phyloP scores from a whole-genome alignment of 2,888 invertebrate genomes.

The Aspidapion aeneum region DNA sequence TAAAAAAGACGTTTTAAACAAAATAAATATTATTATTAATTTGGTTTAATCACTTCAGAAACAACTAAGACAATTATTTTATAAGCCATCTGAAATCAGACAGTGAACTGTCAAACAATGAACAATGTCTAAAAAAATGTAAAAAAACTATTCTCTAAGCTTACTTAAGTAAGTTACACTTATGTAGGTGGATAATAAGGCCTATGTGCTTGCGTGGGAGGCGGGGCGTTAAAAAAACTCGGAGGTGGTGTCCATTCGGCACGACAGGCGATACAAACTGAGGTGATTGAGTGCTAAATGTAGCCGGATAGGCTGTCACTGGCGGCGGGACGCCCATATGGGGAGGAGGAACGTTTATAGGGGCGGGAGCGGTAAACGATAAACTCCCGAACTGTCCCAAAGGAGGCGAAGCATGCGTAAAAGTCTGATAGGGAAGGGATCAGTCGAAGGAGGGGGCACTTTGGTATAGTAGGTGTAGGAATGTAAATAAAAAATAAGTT shows the following conservation, averaged over 20 bases:
- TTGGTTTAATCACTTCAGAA: too few species aligned
- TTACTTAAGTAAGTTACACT: too few species aligned
- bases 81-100: too few species aligned
- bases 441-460: conserved; percentile 39
- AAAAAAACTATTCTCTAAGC: too few species aligned
- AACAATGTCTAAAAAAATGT: too few species aligned
- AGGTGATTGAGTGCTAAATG: conserved; percentile 36
- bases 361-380: conserved; percentile 22
- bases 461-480: too few species aligned
- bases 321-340: conserved; percentile 48
- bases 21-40: too few species aligned
- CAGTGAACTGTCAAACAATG: too few species aligned
- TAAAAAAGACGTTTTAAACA: too few species aligned
- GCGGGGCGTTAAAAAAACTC: conserved; percentile 42
- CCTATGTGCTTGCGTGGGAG: conserved; percentile 32
- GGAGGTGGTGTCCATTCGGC: conserved; percentile 44
- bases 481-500: too few species aligned
- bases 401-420: conserved; percentile 38
- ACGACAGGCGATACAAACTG: conserved; percentile 47
- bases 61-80: too few species aligned
- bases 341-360: conserved; percentile 28
- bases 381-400: conserved; percentile 38
- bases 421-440: conserved; percentile 44
- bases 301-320: conserved; percentile 40
- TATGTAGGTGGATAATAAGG: conserved; percentile 28